phyloP scores from a whole-genome alignment of 2,888 invertebrate genomes.

The Limenitis camilla region DNA sequence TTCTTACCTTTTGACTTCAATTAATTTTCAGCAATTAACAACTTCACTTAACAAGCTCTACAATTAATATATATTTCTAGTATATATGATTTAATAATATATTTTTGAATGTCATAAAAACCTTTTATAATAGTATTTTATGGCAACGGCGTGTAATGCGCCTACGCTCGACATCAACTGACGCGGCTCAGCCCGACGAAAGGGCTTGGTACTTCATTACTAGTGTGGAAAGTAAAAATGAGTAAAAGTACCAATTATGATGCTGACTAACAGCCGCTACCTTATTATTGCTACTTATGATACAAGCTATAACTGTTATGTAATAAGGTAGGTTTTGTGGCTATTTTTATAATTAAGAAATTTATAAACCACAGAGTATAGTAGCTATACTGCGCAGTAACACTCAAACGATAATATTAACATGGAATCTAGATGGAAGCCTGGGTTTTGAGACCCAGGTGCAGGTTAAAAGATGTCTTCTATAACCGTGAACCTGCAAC shows the following conservation, averaged over 20 bases:
- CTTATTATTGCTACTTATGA: background rate
- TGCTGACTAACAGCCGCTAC: slow-evolving; percentile 26
- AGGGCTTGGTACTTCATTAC: slow-evolving; percentile 42
- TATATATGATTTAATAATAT: background rate
- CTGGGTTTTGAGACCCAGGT: too few relatives aligned
- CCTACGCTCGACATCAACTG: slow-evolving; percentile 31
- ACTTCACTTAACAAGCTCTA: background rate
- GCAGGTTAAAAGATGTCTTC: too few relatives aligned
- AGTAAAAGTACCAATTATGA: slow-evolving; percentile 49
- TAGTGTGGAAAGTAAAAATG: slow-evolving; percentile 55
- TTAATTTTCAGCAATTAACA: background rate
- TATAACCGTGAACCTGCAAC: too few relatives aligned
- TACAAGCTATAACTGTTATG: too few relatives aligned
- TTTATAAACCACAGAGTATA: too few relatives aligned
- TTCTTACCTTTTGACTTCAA: background rate
- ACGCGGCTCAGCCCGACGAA: slow-evolving; percentile 43
- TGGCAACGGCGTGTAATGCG: slow-evolving; percentile 25
- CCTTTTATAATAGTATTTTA: slow-evolving; percentile 18
- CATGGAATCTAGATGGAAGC: too few relatives aligned
- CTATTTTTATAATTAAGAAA: background rate
- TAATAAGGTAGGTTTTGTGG: background rate
- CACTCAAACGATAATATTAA: too few relatives aligned
- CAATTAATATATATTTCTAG: background rate
- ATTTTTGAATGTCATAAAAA: background rate
- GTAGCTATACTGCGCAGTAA: too few relatives aligned